A percentile compares a stretch with the other conserved stretches of the same genome.
Evolutionary conservation across 2,113 vertebrate genomes (phyloP).

Genomic region (Reinhardtius hippoglossoides): DNA sequence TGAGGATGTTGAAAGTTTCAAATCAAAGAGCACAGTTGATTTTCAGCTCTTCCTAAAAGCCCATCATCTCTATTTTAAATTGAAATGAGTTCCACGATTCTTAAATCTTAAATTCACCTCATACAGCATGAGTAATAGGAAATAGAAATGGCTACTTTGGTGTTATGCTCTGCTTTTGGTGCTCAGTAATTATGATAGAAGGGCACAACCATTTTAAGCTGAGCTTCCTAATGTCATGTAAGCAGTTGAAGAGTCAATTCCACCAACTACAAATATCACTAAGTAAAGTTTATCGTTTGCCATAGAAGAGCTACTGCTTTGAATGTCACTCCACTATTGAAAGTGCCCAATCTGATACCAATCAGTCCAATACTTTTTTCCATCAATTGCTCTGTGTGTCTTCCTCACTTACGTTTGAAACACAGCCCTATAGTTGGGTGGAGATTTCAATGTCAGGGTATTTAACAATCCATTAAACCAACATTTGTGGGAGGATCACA

Average conservation of each 20-base stretch:
- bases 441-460: no score
- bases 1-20: constrained; percentile 27
- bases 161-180: constrained; percentile 8
- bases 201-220: constrained; percentile 5
- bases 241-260: background rate
- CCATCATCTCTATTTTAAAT: constrained; percentile 15
- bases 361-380: background rate
- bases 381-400: background rate
- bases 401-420: background rate
- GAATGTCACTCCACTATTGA: background rate
- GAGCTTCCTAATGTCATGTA: background rate
- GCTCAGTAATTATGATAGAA: background rate
- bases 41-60: constrained; percentile 8
- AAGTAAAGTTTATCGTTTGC: constrained; percentile 16
- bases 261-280: constrained; percentile 9
- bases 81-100: background rate
- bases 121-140: background rate
- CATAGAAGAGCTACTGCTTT: constrained; percentile 2
- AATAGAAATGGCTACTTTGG: background rate
- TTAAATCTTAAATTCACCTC: constrained; percentile 1
- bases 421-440: background rate
- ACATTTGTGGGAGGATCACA: background rate
- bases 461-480: no score
- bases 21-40: constrained; percentile 25
- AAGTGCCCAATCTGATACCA: background rate